Evolutionary conservation across 2,113 vertebrate genomes (phyloP), one percentile per base, ranked within the genome.

Genomic region (Pygoscelis antarcticus): DNA sequence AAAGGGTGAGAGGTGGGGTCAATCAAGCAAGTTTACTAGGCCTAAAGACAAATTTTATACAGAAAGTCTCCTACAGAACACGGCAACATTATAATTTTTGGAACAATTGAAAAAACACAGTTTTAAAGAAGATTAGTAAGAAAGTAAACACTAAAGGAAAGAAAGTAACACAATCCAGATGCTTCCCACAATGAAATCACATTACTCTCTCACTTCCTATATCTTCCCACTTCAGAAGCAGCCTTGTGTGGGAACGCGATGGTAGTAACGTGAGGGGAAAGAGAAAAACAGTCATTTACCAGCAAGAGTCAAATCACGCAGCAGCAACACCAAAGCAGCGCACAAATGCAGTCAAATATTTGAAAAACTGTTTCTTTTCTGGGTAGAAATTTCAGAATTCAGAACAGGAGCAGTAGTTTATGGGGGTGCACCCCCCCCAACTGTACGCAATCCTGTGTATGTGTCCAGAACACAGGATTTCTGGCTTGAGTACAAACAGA

Each of bases 131-230:
- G 6, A 70, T 68, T 34, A 82, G 14, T 25, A 66, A 65, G 30
- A 72, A 70, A 70, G 36, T 36, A 83, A 75, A 40, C 42, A 70
- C 10, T 21, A 79, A 46, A 81, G 29, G 21, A 78, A 93, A 89
- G 86, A 78, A 68, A 84, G 12, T 12, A 90, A 36, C 62, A 69
- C 36, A 87, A 49, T 55, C 58, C 66, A 90, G 52, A 94, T 85
- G 80, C 32, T 94, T 95, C 55, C 89, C 42, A 47, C 66, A 74
- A 20, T 66, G 61, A 83, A 93, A 81, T 83, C 54, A 54, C 72
- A 79, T 66, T 85, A 74, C 23, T 93, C 30, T 44, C 26, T 64
- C 81, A 68, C 46, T 87, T 96, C 68, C 96, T 86, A 1, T 14
- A 68, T 55, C 71, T 88, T 80, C 58, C 46, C 40, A 77, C 51